Evolutionary conservation across 2,888 invertebrate species (phyloP), one percentile per base, ranked within the genome.

Genomic region (Biston stratarius): DNA sequence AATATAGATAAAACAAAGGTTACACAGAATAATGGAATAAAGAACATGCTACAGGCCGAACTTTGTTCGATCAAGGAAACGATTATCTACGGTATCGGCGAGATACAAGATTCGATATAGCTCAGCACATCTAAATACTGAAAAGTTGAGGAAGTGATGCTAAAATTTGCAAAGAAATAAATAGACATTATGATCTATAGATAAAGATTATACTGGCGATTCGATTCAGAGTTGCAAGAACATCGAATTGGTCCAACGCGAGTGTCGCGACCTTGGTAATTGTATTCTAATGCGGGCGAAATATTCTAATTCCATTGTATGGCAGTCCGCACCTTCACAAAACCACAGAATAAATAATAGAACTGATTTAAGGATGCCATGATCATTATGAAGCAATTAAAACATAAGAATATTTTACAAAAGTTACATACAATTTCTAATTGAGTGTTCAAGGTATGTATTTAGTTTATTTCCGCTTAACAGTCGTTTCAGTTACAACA

Each of bases 251-350:
- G 82, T 60, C 55, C 59, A 67, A 42, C 36, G 60, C 14, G 36
- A 49, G 59, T 59, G 45, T 40, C 14, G 36, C 82, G 84, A 83
- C 86, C 89, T 90, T 89, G 86, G 86, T 86, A 81, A 90, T 90
- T 89, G 89, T 90, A 89, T 89, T 89, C 82, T 88, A 90, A 90
- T 88, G 69, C 78, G 77, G 74, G 82, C 82, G 79, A 86, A 89
- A 86, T 87, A 87, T 87, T 64, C 51, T 68, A 64, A 87, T 86
- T 86, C 87, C 81, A 87, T 89, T 89, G 87, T 89, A 78, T 75
- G 73, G 66, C 72, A 40, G 48, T 49, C 47, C 49, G 59, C 49
- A 67, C 63, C 59, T 62, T 44, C 48, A 24, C 6, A 38, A 38
- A 44, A 11, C 11, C 12, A 12, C 11, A 44, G 0, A 11, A 6